Evolutionary conservation across 2,113 vertebrate genomes (phyloP).

Genomic region (Periophthalmodon schlosseri): DNA sequence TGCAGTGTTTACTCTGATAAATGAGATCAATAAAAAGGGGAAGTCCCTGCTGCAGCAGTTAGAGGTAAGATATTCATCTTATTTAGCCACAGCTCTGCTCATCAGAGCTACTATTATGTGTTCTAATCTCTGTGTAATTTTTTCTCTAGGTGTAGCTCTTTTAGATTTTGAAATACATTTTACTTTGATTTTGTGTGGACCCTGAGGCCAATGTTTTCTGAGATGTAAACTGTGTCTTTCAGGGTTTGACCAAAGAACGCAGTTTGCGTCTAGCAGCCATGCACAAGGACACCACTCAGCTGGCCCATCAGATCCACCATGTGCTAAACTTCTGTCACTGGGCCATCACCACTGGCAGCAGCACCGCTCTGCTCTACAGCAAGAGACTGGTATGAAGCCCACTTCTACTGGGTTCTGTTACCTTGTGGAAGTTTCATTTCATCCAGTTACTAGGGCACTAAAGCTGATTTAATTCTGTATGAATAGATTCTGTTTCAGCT

Average conservation of each 20-base stretch:
- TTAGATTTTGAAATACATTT: background rate
- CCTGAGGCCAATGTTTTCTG: background rate
- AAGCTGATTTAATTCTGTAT: background rate
- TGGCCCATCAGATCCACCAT: conserved; percentile 94
- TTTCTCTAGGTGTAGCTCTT: background rate
- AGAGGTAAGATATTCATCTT: conserved; percentile 81
- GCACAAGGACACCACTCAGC: conserved; percentile 89
- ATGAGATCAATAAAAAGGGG: conserved; percentile 99
- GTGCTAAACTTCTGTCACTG: conserved; percentile 98
- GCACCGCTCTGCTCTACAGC: conserved; percentile 94
- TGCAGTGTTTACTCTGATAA: conserved; percentile 98
- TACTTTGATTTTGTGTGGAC: background rate
- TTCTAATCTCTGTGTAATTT: background rate
- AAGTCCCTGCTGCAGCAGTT: conserved; percentile 96
- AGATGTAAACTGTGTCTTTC: conserved; percentile 8
- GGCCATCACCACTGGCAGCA: conserved; percentile 95
- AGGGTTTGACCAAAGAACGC: conserved; percentile 97
- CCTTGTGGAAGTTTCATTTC: background rate
- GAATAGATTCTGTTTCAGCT: conserved; percentile 93
- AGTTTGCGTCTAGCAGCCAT: conserved; percentile 89
- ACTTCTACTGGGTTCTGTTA: background rate
- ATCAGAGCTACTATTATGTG: background rate
- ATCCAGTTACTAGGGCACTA: background rate
- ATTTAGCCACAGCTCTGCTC: background rate
- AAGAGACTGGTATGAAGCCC: conserved; percentile 88